Conservation (phyloP, 2,888 invertebrate genomes). For the Vesta saturnalis region DNA sequence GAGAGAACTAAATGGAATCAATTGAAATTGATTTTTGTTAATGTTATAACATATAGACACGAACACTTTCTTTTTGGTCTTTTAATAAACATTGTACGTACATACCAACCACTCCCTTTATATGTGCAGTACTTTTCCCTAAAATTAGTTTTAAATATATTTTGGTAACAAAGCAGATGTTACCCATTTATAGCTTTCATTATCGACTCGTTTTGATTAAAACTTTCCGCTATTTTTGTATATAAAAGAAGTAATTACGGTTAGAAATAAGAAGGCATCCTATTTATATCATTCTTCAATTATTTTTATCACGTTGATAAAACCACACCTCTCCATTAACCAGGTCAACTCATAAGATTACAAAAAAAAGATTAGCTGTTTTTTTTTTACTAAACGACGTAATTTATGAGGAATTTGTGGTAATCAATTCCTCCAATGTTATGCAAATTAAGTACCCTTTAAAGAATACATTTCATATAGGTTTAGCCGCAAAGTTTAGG, state of each 20-base stretch:
- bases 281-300: slow-evolving; percentile 7
- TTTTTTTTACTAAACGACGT: neutral
- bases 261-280: neutral
- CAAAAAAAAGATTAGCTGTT: neutral
- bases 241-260: slow-evolving; percentile 11
- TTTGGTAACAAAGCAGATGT: neutral
- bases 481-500: neutral
- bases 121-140: neutral
- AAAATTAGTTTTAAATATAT: neutral
- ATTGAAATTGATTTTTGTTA: neutral
- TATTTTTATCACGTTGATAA: slow-evolving; percentile 18
- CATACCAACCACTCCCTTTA: neutral
- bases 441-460: slow-evolving; percentile 11
- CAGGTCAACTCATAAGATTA: neutral
- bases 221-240: slow-evolving; percentile 9
- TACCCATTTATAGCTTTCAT: slow-evolving; percentile 11
- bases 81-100: no score
- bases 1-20: no score
- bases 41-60: no score
- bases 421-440: neutral
- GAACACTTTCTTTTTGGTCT: no score
- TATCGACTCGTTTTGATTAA: slow-evolving; percentile 12
- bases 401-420: neutral
- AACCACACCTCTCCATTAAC: slow-evolving; percentile 12
- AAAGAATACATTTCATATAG: neutral